Evolutionary conservation across 2,888 invertebrate genomes (phyloP).

Genomic region (Andrena flavipes): DNA sequence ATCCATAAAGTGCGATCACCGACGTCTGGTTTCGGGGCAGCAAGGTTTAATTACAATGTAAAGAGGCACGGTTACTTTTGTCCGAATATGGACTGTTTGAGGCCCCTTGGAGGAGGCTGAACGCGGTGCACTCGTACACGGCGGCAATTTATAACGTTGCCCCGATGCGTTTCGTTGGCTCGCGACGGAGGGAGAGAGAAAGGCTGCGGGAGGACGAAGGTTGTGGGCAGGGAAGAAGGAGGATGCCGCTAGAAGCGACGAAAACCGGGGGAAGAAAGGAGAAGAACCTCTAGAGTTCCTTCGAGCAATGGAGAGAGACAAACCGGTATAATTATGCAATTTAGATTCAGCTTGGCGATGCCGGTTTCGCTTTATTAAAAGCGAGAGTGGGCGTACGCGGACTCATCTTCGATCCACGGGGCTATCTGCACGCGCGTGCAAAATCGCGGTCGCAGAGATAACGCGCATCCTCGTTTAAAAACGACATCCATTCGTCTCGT

Average conservation of each 20-base stretch:
- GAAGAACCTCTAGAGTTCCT: constrained; percentile 18
- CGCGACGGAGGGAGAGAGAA: neutral
- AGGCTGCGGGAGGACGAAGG: constrained; percentile 33
- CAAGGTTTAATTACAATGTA: constrained; percentile 46
- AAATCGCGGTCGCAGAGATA: constrained; percentile 43
- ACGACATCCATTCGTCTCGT: constrained; percentile 34
- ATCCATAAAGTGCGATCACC: constrained; percentile 38
- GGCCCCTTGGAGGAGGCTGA: constrained; percentile 16
- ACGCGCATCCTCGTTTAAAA: constrained; percentile 44
- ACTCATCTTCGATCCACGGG: constrained; percentile 53
- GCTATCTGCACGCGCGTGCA: constrained; percentile 12
- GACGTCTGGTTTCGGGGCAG: constrained; percentile 18
- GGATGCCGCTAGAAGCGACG: constrained; percentile 12
- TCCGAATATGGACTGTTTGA: constrained; percentile 39
- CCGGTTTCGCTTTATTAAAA: constrained; percentile 82
- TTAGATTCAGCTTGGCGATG: constrained; percentile 82
- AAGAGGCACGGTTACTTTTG: constrained; percentile 24
- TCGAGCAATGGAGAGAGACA: constrained; percentile 51
- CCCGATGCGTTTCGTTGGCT: constrained; percentile 25
- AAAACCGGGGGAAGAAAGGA: constrained; percentile 19
- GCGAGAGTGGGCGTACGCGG: constrained; percentile 78
- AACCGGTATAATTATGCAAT: constrained; percentile 82
- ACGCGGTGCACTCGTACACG: constrained; percentile 22
- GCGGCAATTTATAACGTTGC: constrained; percentile 62
- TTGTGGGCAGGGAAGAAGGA: constrained; percentile 11